Base-by-base conservation (phyloP, 2,888 invertebrate genomes). In the Antitype chi region DNA sequence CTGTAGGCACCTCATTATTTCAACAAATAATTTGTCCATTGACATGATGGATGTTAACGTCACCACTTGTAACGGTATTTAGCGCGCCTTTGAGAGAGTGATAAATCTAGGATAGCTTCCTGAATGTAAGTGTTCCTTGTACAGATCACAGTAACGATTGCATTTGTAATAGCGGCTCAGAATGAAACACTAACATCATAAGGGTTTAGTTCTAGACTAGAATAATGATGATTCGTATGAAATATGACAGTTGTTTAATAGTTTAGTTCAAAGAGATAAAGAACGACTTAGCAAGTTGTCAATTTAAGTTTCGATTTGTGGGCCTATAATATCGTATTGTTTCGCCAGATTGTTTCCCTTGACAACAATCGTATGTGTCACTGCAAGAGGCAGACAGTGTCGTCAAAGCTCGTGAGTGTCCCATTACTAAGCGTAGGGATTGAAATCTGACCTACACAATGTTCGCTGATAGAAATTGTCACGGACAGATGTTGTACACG, bases 21-120 rank as follows among this genome's bases (percentile, higher is more conserved):
- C 87, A 89, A 86, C 88, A 89, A 92, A 92, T 93, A 92, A 92
- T 93, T 92, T 93, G 92, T 92, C 91, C 88, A 93, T 91, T 92
- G 92, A 91, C 91, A 92, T 93, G 91, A 93, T 91, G 88, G 89
- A 93, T 92, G 91, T 84, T 91, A 89, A 91, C 90, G 91, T 90
- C 89, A 89, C 89, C 89, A 90, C 86, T 90, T 90, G 90, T 91
- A 80, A 90, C 90, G 89, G 91, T 91, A 92, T 93, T 94, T 93
- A 93, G 92, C 86, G 80, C 91, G 89, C 88, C 91, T 93, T 91
- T 91, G 91, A 92, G 91, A 92, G 90, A 89, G 90, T 91, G 80
- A 94, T 93, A 91, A 92, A 94, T 94, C 90, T 92, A 87, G 88
- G 85, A 89, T 85, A 87, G 89, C 90, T 93, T 93, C 91, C 91